Base-by-base conservation (phyloP, 2,888 invertebrate species). In the Brachypalpus laphriformis region DNA sequence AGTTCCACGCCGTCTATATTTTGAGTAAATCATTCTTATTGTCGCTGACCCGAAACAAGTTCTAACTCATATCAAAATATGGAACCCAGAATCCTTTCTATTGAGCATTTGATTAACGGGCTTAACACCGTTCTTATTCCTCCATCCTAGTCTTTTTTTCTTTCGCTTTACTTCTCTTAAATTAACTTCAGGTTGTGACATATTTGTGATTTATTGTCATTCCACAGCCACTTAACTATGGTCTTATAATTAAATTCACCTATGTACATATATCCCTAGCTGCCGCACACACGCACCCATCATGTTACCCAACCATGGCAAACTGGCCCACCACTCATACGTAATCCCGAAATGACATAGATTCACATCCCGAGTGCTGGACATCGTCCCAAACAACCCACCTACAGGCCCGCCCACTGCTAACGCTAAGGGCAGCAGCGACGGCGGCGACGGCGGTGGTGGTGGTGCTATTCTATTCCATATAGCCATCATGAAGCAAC, bases 181-280 rank as follows among this genome's bases (percentile, higher is more conserved):
- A 85, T 85, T 81, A 75, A 81, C 85, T 85, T 81, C 81, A 81
- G 85, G 65, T 80, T 70, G 66, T 76, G 85, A 85, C 85, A 85
- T 57, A 76, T 66, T 81, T 81, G 57, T 85, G 85, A 85, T 85
- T 81, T 85, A 85, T 85, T 71, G 59, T 61, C 81, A 47, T 54
- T 76, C 51, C 71, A 37, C 71, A 65, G 71, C 85, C 80, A 81
- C 81, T 81, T 81, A 85, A 63, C 63, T 49, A 51, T 31, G 70
- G 81, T 81, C 65, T 75, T 31, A 75, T 85, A 81, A 85, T 85
- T 85, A 85, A 85, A 75, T 75, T 65, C 80, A 85, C 81, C 80
- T 80, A 68, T 51, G 70, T 78, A 80, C 80, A 68, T 75, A 68
- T 57, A 70, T 78, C 68, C 66, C 45, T 45, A 28, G 47, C 72